Base-by-base conservation (phyloP, 2,888 invertebrate species). In the Cataglyphis albicans region DNA sequence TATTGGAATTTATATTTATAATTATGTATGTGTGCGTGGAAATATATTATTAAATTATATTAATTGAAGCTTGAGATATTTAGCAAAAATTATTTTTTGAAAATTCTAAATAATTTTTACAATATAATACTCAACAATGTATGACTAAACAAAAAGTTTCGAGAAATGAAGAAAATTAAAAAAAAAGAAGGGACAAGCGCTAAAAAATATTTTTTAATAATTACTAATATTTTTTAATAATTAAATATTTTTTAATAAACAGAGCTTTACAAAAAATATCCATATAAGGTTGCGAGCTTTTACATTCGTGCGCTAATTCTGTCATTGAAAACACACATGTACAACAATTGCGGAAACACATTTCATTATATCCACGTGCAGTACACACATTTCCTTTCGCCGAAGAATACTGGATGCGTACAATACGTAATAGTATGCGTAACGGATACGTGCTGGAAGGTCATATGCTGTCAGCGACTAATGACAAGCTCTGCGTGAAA, bases 291-390 rank as follows among this genome's bases (percentile, higher is more conserved):
- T 59, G n/a, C 4, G 0, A 1, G n/a, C 3, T 64, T 18, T 65
- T 32, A 35, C 7, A 12, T 12, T 1, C 35, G 38, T n/a, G 10
- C 21, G 21, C n/a, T 21, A 73, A 61, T 73, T 73, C 61, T 65
- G 64, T 75, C 52, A 52, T 6, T 29, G n/a, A 32, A 70, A 68
- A 12, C 3, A 52, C n/a, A 5, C 25, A 55, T 73, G 65, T 84
- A 78, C 81, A 64, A 87, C 81, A 84, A 88, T 89, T 86, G 81
- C 72, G 73, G 73, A 82, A 84, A 81, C 84, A 85, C 83, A 72
- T 86, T 86, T 73, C 75, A n/a, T 25, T 80, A 55, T 80, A 59
- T 73, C 38, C 32, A 67, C 80, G 70, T 78, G 73, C 57, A 48
- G 63, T 64, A 59, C 70, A 74, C 55, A 74, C 83, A 61, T 75